Percentiles rank a stretch among this genome's conserved stretches.
Evolutionary conservation across 1,140 invertebrate species (phyloP).

Genomic region (Dendroctonus valens): DNA sequence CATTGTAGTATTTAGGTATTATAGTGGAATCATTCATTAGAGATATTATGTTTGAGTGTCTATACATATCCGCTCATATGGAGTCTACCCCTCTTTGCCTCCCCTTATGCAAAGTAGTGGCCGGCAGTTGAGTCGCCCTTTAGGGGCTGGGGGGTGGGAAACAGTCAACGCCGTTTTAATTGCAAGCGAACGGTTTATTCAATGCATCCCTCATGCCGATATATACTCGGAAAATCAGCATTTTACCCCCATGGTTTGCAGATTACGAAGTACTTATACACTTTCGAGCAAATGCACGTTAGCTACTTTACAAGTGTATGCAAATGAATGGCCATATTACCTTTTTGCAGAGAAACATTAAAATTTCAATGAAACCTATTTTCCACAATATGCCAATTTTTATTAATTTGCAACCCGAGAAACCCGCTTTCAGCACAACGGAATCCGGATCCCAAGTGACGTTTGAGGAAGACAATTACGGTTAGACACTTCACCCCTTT

Average conservation of each 20-base stretch:
- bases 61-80: slow-evolving; percentile 7
- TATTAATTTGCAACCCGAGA: too few relatives aligned
- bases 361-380: too few relatives aligned
- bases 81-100: slow-evolving; percentile 12
- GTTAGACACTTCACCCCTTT: slow-evolving; percentile 3
- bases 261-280: slow-evolving; percentile 4
- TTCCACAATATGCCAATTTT: too few relatives aligned
- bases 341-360: too few relatives aligned
- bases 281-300: not conserved
- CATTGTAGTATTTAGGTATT: slow-evolving; percentile 4
- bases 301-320: too few relatives aligned
- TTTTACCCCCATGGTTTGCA: slow-evolving; percentile 8
- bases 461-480: too few relatives aligned
- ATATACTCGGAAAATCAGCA: slow-evolving; percentile 6
- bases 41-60: slow-evolving; percentile 23
- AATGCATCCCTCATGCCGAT: slow-evolving; percentile 13
- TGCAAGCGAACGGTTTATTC: slow-evolving; percentile 18
- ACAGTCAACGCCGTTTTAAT: slow-evolving; percentile 21
- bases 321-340: too few relatives aligned
- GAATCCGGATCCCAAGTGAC: too few relatives aligned
- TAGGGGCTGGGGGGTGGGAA: slow-evolving; percentile 3
- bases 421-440: too few relatives aligned
- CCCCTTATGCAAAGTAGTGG: slow-evolving; percentile 10
- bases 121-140: not conserved
- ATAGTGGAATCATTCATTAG: slow-evolving; percentile 20